Evolutionary conservation across 2,113 vertebrate genomes (phyloP).

Genomic region (Dasyprocta punctata): DNA sequence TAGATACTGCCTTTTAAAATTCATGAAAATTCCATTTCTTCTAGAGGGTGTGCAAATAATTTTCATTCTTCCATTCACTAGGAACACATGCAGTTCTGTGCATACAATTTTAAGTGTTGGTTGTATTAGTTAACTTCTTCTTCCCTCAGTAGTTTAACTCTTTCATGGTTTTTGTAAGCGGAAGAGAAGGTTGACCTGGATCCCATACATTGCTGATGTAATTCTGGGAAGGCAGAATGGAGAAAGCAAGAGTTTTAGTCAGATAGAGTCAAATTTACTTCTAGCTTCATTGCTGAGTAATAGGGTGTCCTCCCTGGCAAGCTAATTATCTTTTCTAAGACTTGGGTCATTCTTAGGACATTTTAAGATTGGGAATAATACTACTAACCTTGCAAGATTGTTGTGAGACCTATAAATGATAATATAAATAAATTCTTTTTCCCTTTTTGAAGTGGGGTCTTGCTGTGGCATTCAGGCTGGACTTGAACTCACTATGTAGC

Average conservation of each 20-base stretch:
- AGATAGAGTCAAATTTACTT: background rate
- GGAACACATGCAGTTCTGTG: background rate
- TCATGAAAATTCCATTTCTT: background rate
- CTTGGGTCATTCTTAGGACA: background rate
- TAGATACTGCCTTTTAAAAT: constrained; percentile 1
- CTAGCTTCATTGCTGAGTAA: background rate
- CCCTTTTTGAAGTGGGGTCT: background rate
- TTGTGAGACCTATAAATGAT: background rate
- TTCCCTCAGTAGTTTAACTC: background rate
- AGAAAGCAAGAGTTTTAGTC: background rate
- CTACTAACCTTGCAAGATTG: background rate
- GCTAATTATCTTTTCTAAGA: background rate
- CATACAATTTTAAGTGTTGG: background rate
- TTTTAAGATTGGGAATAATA: background rate
- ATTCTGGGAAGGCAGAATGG: background rate
- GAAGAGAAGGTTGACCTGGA: background rate
- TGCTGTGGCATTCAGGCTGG: background rate
- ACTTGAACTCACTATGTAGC: background rate
- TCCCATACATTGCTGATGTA: background rate
- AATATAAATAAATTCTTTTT: background rate
- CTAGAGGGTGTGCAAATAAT: background rate
- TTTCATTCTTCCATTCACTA: background rate
- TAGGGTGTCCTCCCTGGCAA: background rate
- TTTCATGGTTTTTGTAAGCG: constrained; percentile 17
- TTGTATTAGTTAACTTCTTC: background rate